These are phyloP conservation scores for Penelope pileata DNA, from an alignment of 2,113 vertebrate genomes.

Conservation along the genomic window DNA sequence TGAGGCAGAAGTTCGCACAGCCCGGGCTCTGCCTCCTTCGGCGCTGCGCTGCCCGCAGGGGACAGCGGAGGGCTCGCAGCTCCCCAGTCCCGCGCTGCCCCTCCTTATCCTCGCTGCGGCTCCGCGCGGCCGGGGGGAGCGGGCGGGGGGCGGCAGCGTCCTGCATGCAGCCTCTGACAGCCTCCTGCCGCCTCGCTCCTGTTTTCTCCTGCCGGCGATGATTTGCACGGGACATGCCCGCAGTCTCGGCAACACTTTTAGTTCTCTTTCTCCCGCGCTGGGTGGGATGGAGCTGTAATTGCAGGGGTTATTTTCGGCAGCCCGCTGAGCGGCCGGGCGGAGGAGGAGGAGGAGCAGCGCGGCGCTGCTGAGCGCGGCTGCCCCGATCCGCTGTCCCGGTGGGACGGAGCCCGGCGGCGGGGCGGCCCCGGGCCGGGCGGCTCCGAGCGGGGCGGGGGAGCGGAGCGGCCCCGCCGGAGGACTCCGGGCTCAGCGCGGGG, in stretches of 20 bases:
- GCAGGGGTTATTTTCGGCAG: conserved; percentile 35
- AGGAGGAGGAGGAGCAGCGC: background rate
- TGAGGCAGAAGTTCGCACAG: background rate
- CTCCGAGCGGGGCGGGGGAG: background rate
- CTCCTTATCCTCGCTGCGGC: no score
- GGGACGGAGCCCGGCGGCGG: no score
- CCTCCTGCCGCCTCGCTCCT: background rate
- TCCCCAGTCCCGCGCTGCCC: background rate
- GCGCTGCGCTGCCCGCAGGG: background rate
- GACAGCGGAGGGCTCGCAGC: background rate
- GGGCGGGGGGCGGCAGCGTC: background rate
- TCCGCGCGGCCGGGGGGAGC: no score
- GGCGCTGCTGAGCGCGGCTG: background rate
- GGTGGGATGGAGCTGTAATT: background rate
- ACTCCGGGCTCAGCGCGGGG: background rate
- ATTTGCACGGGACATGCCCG: background rate
- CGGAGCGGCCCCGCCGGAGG: background rate
- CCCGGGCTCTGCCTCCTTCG: background rate
- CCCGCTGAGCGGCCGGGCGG: background rate
- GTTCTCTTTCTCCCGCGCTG: conserved; percentile 7
- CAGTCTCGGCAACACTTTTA: background rate
- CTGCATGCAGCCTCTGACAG: no score
- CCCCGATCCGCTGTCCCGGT: no score
- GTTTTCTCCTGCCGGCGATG: background rate
- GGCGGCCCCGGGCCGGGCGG: no score